Evolutionary conservation across 2,888 invertebrate genomes (phyloP).

Genomic region (Ypsolopha scabrella): DNA sequence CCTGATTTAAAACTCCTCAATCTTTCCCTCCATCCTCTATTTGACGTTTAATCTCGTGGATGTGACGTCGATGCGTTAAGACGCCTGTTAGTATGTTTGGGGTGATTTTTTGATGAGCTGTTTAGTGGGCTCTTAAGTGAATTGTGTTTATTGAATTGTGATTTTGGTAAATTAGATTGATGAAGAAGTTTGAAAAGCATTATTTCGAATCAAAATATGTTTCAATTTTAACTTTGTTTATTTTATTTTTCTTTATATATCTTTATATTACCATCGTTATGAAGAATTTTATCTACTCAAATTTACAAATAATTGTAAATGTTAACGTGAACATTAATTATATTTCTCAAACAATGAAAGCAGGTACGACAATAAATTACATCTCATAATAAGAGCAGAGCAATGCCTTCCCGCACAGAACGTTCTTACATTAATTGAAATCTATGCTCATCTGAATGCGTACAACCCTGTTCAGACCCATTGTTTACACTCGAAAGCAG

Average conservation of each 20-base stretch:
- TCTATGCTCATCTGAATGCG: constrained; percentile 4
- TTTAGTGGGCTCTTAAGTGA: neutral
- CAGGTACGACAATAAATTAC: neutral
- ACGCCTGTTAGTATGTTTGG: neutral
- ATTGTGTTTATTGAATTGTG: neutral
- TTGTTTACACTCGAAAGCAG: constrained; percentile 34
- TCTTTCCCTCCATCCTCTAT: constrained; percentile 5
- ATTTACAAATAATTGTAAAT: neutral
- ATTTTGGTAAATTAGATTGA: neutral
- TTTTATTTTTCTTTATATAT: no score
- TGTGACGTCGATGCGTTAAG: constrained; percentile 10
- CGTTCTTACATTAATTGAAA: constrained; percentile 4
- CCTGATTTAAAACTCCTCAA: constrained; percentile 7
- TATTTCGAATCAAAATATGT: neutral
- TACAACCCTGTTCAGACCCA: constrained; percentile 12
- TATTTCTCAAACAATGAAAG: neutral
- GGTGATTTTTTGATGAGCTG: constrained; percentile 1
- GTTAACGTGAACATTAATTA: neutral
- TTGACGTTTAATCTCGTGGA: constrained; percentile 18
- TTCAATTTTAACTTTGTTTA: no score
- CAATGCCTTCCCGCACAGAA: neutral
- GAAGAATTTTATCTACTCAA: neutral
- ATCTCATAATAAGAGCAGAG: neutral
- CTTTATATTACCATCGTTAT: no score
- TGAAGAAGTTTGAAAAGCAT: neutral